These are phyloP conservation scores for Petaurus breviceps DNA, from an alignment of 2,113 vertebrate species.

Conservation along the genomic window DNA sequence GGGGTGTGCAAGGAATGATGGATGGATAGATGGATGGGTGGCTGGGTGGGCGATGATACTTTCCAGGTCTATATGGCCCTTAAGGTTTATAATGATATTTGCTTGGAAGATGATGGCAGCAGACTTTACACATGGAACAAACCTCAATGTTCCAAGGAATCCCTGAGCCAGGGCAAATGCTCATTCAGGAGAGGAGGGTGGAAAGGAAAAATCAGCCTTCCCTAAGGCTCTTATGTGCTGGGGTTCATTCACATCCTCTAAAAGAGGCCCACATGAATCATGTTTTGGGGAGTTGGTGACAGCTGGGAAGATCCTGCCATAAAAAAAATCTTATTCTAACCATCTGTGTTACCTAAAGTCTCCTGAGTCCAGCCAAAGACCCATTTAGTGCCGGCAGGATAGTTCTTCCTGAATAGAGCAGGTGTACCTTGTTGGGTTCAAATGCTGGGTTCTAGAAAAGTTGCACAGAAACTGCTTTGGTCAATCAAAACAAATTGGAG, in stretches of 20 bases:
- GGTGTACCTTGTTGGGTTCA: not conserved
- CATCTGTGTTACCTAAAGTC: not conserved
- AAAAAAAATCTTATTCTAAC: conserved; percentile 17
- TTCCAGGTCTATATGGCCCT: not conserved
- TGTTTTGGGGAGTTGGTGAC: conserved; percentile 13
- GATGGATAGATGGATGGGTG: too few species aligned
- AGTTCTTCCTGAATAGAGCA: not conserved
- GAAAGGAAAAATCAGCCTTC: not conserved
- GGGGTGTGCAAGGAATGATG: too few species aligned
- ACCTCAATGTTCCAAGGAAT: not conserved
- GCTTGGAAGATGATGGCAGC: not conserved
- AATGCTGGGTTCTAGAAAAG: conserved; percentile 10
- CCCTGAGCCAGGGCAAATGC: not conserved
- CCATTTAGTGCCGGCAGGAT: not conserved
- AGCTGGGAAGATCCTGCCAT: not conserved
- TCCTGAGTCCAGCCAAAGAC: not conserved
- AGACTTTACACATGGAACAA: not conserved
- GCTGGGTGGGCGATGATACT: not conserved
- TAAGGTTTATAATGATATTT: too few species aligned
- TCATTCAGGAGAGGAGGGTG: not conserved
- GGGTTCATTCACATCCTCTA: conserved; percentile 17
- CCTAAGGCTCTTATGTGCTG: not conserved
- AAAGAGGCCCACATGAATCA: conserved; percentile 10
- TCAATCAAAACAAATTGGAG: not conserved
- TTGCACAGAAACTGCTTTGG: conserved; percentile 15